These are phyloP conservation scores for Penaeus vannamei DNA, from an alignment of 1,140 invertebrate genomes.

Conservation along the genomic window DNA sequence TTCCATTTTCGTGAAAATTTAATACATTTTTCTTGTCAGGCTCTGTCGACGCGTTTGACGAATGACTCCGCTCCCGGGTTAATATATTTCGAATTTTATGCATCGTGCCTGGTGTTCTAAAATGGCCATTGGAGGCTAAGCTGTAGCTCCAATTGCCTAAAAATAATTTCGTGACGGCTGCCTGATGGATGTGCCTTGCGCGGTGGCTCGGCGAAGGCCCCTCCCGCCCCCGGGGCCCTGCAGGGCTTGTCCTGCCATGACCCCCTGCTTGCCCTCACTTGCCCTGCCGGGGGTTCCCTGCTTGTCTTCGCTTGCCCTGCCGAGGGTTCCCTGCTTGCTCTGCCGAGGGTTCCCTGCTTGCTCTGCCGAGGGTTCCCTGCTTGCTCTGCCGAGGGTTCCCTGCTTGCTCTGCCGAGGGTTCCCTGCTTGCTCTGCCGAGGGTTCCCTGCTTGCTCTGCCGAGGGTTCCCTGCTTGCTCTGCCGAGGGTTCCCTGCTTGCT, in stretches of 20 bases:
- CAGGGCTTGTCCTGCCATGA: neutral
- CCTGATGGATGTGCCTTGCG: constrained; percentile 44
- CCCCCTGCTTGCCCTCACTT: neutral
- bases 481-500: no score
- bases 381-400: no score
- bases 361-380: no score
- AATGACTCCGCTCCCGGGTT: constrained; percentile 50
- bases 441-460: no score
- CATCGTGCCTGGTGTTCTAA: constrained; percentile 50
- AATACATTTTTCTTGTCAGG: constrained; percentile 63
- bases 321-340: neutral
- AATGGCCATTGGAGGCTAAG: constrained; percentile 50
- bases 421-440: no score
- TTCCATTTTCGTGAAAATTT: constrained; percentile 60
- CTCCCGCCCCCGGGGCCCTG: no score
- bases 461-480: no score
- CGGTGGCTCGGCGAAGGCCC: neutral
- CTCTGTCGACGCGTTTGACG: constrained; percentile 57
- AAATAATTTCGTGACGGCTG: constrained; percentile 47
- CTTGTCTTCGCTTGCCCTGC: neutral
- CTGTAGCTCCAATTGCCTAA: constrained; percentile 51
- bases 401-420: no score
- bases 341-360: no score
- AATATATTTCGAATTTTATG: constrained; percentile 63
- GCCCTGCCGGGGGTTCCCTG: no score